Conservation (phyloP, 2,113 vertebrate species). For the Colinus virginianus region DNA sequence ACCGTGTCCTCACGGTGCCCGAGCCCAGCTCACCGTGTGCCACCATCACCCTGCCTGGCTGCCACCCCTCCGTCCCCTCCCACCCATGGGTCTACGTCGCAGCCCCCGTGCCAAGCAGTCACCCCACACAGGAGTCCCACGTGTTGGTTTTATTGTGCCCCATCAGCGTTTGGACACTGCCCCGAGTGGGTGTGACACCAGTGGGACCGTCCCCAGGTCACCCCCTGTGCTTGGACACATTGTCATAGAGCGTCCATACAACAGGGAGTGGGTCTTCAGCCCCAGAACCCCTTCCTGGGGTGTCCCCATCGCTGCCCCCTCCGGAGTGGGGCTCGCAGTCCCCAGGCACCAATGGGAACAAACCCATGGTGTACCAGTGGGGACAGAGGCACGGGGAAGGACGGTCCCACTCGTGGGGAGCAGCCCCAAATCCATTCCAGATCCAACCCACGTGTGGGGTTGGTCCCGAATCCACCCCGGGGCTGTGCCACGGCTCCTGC, state of each 20-base stretch:
- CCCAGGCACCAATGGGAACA: background rate
- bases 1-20: no score
- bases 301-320: background rate
- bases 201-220: background rate
- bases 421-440: background rate
- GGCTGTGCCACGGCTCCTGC: background rate
- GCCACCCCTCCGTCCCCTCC: no score
- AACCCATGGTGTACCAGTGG: background rate
- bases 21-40: background rate
- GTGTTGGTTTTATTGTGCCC: background rate
- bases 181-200: no score
- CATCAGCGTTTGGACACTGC: background rate
- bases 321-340: background rate
- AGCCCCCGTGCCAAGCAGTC: background rate
- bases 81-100: no score
- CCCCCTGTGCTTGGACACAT: background rate
- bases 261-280: background rate
- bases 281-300: background rate
- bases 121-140: background rate
- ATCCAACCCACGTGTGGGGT: background rate
- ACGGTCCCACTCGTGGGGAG: background rate
- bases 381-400: background rate
- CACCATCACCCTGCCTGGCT: no score
- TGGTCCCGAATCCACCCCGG: background rate
- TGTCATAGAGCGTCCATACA: background rate